Evolutionary conservation across 1,140 invertebrate genomes (phyloP), one percentile per base, ranked within the genome.

Genomic region (Tetramorium alpestre): DNA sequence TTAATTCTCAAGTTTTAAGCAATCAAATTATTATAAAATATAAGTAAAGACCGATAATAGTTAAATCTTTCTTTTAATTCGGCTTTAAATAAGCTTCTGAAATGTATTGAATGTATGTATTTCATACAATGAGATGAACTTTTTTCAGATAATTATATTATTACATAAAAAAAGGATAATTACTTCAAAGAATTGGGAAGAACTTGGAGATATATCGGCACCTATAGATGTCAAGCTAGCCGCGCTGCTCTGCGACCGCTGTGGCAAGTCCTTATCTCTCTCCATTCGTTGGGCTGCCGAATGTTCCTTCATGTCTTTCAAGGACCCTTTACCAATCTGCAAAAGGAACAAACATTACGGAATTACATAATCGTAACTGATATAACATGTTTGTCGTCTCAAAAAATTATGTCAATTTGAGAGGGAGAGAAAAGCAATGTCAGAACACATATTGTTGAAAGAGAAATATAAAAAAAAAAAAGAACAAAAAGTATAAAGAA

Each of bases 161-260:
- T 18, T 76, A 25, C 3, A 44, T 49, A 51, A 41, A 69, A 49
- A 13, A 22, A 64, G 54, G 54, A 84, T 38, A 88, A 86, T 95
- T 94, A 98, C 97, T 95, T 98, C 98, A 91, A 98, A 98, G 94
- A 98, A 98, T 94, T 98, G 97, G 58, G 97, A 98, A 72, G 98
- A 97, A 91, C 97, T 98, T 0, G 97, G 97, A 6, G 97, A 98
- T 82, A 98, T 97, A 92, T 98, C 97, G 28, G 97, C 97, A 86
- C 97, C 97, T 5, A 98, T 95, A 1, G 97, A 97, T 1, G 97
- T 97, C 1, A 97, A 92, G 65, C 96, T 94, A 2, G 97, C 96
- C 3, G 96, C 96, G 80, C 96, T 97, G 90, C 96, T 97, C 25
- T 95, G 92, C 28, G 96, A 96, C 54, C 96, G 94, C 70, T 96